phyloP scores from a whole-genome alignment of 2,797 vertebrate species.

The Euthynnus affinis region DNA sequence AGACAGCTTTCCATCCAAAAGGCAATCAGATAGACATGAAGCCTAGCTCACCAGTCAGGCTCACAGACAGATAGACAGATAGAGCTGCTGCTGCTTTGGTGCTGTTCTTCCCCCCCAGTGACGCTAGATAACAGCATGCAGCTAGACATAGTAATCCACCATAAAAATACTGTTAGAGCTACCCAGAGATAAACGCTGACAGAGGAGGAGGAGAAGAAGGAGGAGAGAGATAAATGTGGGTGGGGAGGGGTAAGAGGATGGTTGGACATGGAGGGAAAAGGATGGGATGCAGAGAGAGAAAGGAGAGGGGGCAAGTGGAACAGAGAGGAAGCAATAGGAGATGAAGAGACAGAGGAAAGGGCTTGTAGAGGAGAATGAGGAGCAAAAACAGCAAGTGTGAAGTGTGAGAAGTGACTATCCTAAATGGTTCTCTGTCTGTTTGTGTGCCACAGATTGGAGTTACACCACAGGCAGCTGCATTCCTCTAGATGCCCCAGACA shows the following conservation, averaged over 20 bases:
- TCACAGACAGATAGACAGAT: constrained; percentile 53
- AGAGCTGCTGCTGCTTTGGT: constrained; percentile 71
- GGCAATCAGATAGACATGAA: constrained; percentile 47
- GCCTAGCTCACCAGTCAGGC: constrained; percentile 27
- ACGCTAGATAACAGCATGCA: constrained; percentile 80
- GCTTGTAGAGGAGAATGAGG: constrained; percentile 27
- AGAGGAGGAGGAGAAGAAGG: constrained; percentile 40
- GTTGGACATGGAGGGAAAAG: constrained; percentile 20
- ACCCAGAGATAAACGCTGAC: constrained; percentile 76
- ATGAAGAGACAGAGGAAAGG: constrained; percentile 41
- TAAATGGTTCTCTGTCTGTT: constrained; percentile 16
- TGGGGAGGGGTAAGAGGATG: constrained; percentile 14
- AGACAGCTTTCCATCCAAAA: constrained; percentile 63
- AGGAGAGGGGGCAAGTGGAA: not conserved
- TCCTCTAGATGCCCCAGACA: constrained; percentile 50
- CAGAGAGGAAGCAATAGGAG: constrained; percentile 13
- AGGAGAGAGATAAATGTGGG: constrained; percentile 46
- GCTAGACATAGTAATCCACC: constrained; percentile 86
- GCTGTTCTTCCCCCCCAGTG: constrained; percentile 81
- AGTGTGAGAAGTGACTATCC: constrained; percentile 24
- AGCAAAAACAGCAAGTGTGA: constrained; percentile 31
- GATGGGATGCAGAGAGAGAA: constrained; percentile 9
- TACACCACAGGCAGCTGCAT: constrained; percentile 37
- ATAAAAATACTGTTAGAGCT: constrained; percentile 72
- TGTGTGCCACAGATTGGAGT: constrained; percentile 26